Percentiles rank a stretch among this genome's conserved stretches.
phyloP scores from a whole-genome alignment of 2,888 invertebrate species.

The Pammene aurita region DNA sequence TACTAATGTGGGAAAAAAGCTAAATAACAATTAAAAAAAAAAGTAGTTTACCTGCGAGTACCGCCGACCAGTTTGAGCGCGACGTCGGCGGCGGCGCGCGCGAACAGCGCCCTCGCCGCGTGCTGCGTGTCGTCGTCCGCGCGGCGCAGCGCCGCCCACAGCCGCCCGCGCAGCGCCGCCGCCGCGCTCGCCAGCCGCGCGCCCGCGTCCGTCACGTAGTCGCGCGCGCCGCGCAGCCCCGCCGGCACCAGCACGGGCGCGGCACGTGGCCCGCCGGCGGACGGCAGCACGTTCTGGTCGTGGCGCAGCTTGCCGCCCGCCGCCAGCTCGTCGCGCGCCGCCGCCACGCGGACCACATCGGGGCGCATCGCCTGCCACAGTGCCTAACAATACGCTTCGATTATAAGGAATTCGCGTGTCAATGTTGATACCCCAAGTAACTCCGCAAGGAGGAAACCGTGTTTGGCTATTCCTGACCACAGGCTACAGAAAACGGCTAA shows the following conservation, averaged over 20 bases:
- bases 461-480: too few relatives aligned
- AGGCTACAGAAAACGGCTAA: too few relatives aligned
- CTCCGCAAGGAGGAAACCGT: too few relatives aligned
- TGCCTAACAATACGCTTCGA: slow-evolving; percentile 52
- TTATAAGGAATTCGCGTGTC: too few relatives aligned
- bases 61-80: slow-evolving; percentile 82
- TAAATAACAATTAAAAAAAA: background rate
- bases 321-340: slow-evolving; percentile 54
- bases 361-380: slow-evolving; percentile 74
- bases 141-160: background rate
- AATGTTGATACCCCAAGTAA: too few relatives aligned
- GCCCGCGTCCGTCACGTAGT: slow-evolving; percentile 92
- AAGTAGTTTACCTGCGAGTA: slow-evolving; percentile 9
- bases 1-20: too few relatives aligned
- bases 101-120: slow-evolving; percentile 89
- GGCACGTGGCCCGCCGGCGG: slow-evolving; percentile 70
- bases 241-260: slow-evolving; percentile 87
- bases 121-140: background rate
- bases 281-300: slow-evolving; percentile 93
- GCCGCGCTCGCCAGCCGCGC: slow-evolving; percentile 50
- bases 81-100: slow-evolving; percentile 93
- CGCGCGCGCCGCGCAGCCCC: slow-evolving; percentile 76
- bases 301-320: slow-evolving; percentile 85
- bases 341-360: slow-evolving; percentile 69
- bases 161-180: background rate